Evolutionary conservation across 2,113 vertebrate species (phyloP), one percentile per base, ranked within the genome.

Genomic region (Tetrax tetrax): DNA sequence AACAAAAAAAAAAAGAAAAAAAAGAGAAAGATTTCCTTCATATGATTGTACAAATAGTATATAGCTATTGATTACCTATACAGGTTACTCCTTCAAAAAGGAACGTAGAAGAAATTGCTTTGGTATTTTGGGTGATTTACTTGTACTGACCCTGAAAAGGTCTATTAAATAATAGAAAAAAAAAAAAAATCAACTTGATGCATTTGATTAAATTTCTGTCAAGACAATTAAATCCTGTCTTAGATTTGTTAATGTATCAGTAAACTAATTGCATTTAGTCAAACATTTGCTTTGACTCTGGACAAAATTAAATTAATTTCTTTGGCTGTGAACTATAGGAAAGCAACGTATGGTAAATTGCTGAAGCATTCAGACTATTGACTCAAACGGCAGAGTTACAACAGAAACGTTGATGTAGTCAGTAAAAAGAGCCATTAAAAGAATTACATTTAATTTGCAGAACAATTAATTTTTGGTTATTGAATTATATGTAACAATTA

Each of bases 181-280:
- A 68, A 76, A 57, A 91, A 83, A 93, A 94, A 94, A 81, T 61
- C 68, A 68, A 50, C 38, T 15, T 56, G 57, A 85, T 91, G 48
- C n/a, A 66, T 91, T 65, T 68, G 57, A 91, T 94, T 94, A 95
- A 92, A 97, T 95, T 95, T 92, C 77, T 72, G 85, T 86, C 96
- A 92, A 93, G 69, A n/a, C 93, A 97, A 97, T 96, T 96, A 95
- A 93, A 94, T 79, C 77, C 27, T 90, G 57, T 83, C 33, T 54
- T 93, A 88, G n/a, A 37, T 96, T 96, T 95, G 69, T 70, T 96
- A 48, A 90, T 72, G 92, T 97, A 94, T 92, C 47, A 91, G 79
- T 93, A 93, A 97, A 93, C 86, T 80, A 95, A 97, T 97, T 97
- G 90, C 87, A 87, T 92, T 96, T 97, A 95, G 50, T 91, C 80